phyloP scores from a whole-genome alignment of 92 coral and sea anemone genomes.

The Zoanthus solanderi region DNA sequence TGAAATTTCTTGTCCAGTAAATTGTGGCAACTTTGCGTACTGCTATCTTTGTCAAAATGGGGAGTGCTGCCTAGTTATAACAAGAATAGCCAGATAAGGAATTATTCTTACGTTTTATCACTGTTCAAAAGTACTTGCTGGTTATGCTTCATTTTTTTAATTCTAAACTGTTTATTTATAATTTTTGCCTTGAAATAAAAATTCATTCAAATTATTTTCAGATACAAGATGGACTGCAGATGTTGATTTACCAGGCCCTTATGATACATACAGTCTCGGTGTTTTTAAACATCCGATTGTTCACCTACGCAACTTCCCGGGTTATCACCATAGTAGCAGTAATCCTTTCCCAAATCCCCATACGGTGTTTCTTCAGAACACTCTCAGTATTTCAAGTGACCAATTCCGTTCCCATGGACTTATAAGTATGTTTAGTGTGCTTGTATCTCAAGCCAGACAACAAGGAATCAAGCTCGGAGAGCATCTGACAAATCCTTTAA shows the following conservation, averaged over 20 bases:
- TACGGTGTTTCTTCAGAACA: slow-evolving; percentile 80
- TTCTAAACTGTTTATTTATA: no score
- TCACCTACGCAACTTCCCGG: slow-evolving; percentile 91
- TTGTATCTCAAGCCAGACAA: slow-evolving; percentile 84
- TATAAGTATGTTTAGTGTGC: slow-evolving; percentile 87
- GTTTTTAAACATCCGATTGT: slow-evolving; percentile 88
- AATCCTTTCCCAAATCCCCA: slow-evolving; percentile 80
- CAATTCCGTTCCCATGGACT: slow-evolving; percentile 85
- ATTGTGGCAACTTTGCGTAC: no score
- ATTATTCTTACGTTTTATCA: no score
- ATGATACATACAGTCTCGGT: slow-evolving; percentile 77
- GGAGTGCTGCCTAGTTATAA: no score
- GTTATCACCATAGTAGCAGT: slow-evolving; percentile 70
- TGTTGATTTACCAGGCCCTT: slow-evolving; percentile 82
- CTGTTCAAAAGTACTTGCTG: no score
- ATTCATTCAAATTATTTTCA: slow-evolving; percentile 14
- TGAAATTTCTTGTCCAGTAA: no score
- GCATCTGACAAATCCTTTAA: slow-evolving; percentile 78
- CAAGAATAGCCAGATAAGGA: no score
- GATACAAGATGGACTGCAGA: slow-evolving; percentile 71
- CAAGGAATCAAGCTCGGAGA: slow-evolving; percentile 78
- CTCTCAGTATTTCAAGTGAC: slow-evolving; percentile 70
- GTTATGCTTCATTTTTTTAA: no score
- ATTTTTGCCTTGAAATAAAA: no score
- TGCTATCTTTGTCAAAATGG: no score